Evolutionary conservation across 2,797 vertebrate genomes (phyloP), one percentile per base, ranked within the genome.

Genomic region (Taeniopygia guttata): DNA sequence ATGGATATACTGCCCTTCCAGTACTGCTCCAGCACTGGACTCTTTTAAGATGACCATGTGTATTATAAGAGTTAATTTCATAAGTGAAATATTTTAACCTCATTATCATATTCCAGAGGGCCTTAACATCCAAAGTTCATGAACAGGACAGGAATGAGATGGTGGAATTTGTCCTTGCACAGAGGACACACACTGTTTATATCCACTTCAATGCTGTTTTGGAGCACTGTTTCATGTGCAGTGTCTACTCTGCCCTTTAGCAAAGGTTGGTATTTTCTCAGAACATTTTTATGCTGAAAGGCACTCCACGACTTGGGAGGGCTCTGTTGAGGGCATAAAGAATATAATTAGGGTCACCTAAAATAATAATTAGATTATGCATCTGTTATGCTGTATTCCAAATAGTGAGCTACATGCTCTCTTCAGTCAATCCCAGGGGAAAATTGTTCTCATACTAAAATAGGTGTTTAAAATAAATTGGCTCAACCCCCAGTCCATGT

Each of bases 211-310:
- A 10, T 20, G 30, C 5, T 92, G 22, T 90, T 94, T 87, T 76
- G 27, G 80, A 84, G 16, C 21, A 19, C 4, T 54, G n/a, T 78
- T 76, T 82, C 45, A 67, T 89, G 48, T 51, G 9, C 26, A 21
- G 16, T 40, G 74, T 83, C 58, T 87, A 16, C 58, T 81, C 45
- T 63, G 90, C 45, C 56, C 73, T 95, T 78, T 76, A 76, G 51
- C 21, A 91, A 84, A 49, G 58, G 21, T 26, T 94, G 67, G 29
- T 52, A 74, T 95, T 89, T 94, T 95, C 77, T 83, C 90, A 92
- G 63, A 79, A 56, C 0, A 1, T 32, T 81, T 90, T 84, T 25
- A 20, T 67, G 59, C 43, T 85, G 27, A 48, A 91, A 60, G 36
- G 12, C 29, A 5, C 0, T 2, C 55, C 34, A 17, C 8, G 1